A percentile compares a stretch with the other conserved stretches of the same genome.
Evolutionary conservation across 2,888 invertebrate species (phyloP).

Genomic region (Leptinotarsa tumamoca): DNA sequence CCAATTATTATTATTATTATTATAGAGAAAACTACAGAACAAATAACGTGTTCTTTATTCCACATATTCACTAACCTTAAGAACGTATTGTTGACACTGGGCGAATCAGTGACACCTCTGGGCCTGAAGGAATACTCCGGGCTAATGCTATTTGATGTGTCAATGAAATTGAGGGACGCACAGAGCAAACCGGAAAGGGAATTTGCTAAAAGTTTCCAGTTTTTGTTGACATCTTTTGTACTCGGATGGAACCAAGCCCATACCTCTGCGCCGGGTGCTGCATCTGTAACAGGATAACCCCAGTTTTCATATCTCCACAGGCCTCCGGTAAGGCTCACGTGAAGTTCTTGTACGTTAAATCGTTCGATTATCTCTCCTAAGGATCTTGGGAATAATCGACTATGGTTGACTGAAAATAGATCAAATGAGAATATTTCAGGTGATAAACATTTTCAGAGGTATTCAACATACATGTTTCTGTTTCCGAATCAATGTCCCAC

Average conservation of each 20-base stretch:
- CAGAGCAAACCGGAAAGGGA: slow-evolving; percentile 95
- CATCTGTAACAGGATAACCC: slow-evolving; percentile 92
- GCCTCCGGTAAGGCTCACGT: slow-evolving; percentile 92
- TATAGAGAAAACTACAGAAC: background rate
- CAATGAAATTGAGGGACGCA: slow-evolving; percentile 95
- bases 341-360: slow-evolving; percentile 89
- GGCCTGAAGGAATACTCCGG: slow-evolving; percentile 89
- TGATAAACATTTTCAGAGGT: background rate
- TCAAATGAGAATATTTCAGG: slow-evolving; percentile 12
- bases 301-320: slow-evolving; percentile 93
- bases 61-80: slow-evolving; percentile 48
- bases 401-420: slow-evolving; percentile 78
- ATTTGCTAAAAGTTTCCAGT: slow-evolving; percentile 91
- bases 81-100: slow-evolving; percentile 65
- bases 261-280: slow-evolving; percentile 93
- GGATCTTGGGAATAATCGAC: slow-evolving; percentile 88
- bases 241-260: slow-evolving; percentile 90
- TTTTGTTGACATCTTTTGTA: slow-evolving; percentile 78
- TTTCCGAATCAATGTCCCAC: slow-evolving; percentile 73
- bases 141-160: slow-evolving; percentile 83
- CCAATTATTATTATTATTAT: too few species aligned
- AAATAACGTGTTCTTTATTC: background rate
- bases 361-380: slow-evolving; percentile 88
- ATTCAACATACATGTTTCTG: slow-evolving; percentile 72
- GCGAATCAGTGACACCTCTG: slow-evolving; percentile 70